Conservation (phyloP, 2,888 invertebrate species). For the Rhogogaster chlorosoma region DNA sequence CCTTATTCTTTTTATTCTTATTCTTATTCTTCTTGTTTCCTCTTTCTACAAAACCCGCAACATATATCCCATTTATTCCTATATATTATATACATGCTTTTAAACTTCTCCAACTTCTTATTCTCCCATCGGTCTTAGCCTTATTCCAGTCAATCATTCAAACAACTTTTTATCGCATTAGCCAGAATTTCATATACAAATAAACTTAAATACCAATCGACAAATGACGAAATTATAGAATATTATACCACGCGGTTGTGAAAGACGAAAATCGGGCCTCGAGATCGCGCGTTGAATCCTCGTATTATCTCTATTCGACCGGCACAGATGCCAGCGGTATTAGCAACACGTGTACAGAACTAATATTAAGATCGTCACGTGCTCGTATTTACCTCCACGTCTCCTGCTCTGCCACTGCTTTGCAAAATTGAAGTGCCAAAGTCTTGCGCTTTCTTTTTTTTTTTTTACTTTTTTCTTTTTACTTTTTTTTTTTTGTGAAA, state of each 20-base stretch:
- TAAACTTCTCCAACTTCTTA: no score
- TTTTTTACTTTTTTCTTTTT: background rate
- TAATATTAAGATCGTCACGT: constrained; percentile 25
- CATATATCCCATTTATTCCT: background rate
- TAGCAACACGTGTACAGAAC: background rate
- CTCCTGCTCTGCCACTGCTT: background rate
- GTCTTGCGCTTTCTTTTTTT: background rate
- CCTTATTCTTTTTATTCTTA: background rate
- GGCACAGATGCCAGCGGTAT: background rate
- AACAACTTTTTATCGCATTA: background rate
- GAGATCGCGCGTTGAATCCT: background rate
- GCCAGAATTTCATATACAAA: background rate
- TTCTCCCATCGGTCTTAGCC: no score
- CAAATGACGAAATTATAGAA: background rate
- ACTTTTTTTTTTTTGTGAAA: background rate
- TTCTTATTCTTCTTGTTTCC: background rate
- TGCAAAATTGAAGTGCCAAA: background rate
- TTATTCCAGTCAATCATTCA: no score
- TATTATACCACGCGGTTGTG: background rate
- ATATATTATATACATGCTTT: background rate
- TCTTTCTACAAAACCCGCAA: background rate
- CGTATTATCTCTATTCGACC: background rate
- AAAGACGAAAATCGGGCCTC: background rate
- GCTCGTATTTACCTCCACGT: background rate
- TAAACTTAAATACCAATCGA: no score